phyloP scores from a whole-genome alignment of 64 coral and sea anemone species.

The Actinia tenebrosa region DNA sequence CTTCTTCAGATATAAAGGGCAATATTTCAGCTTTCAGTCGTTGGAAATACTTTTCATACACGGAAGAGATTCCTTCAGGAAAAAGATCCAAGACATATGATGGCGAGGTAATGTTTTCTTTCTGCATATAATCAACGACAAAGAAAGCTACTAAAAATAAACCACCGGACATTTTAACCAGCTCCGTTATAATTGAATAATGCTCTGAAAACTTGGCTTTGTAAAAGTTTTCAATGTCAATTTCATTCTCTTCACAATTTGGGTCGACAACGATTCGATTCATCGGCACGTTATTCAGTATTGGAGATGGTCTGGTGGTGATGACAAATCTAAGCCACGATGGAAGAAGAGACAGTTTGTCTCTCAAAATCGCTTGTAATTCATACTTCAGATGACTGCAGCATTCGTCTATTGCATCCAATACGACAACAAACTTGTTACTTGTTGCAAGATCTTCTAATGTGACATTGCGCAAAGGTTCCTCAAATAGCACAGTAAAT shows the following conservation, averaged over 20 bases:
- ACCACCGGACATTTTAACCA: conserved; percentile 28
- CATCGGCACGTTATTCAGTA: neutral
- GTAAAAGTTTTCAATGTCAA: conserved; percentile 17
- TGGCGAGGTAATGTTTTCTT: neutral
- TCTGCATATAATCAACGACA: conserved; percentile 8
- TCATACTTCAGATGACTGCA: conserved; percentile 13
- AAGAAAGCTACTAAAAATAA: conserved; percentile 37
- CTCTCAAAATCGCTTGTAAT: conserved; percentile 3
- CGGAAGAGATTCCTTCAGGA: conserved; percentile 20
- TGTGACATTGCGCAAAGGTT: neutral
- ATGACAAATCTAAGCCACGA: conserved; percentile 31
- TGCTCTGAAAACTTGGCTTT: neutral
- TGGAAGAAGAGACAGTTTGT: conserved; percentile 35
- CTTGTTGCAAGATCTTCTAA: neutral
- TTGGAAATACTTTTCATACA: conserved; percentile 27
- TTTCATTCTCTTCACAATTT: neutral
- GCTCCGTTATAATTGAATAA: neutral
- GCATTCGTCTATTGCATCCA: conserved; percentile 54
- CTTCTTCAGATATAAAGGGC: neutral
- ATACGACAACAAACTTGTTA: conserved; percentile 1
- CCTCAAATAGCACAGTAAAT: conserved; percentile 42
- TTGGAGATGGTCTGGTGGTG: conserved; percentile 33
- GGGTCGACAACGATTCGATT: neutral
- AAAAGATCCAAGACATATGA: neutral
- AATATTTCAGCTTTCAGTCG: neutral